Percentiles rank a stretch among this genome's conserved stretches.
These are phyloP conservation scores for Petrolisthes manimaculis DNA, from an alignment of 2,888 invertebrate genomes.

Conservation along the genomic window DNA sequence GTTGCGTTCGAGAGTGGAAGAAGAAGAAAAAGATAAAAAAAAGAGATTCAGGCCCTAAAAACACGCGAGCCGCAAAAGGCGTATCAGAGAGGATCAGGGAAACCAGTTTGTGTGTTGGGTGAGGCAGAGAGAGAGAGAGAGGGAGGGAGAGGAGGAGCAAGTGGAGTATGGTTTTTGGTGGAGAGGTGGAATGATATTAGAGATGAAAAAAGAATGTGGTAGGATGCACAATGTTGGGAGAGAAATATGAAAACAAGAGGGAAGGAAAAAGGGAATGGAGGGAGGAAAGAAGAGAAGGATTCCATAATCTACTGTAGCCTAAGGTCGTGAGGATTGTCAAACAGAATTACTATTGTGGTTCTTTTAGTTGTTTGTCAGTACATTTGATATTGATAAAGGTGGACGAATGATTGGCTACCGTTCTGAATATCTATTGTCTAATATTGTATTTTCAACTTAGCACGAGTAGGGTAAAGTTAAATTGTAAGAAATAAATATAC, in stretches of 20 bases:
- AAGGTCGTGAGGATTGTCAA: too few relatives aligned
- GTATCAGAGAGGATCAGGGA: constrained; percentile 4
- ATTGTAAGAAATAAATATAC: too few relatives aligned
- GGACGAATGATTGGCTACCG: too few relatives aligned
- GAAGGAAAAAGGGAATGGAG: neutral
- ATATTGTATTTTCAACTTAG: too few relatives aligned
- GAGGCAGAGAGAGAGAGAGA: neutral
- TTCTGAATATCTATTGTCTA: too few relatives aligned
- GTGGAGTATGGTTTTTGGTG: neutral
- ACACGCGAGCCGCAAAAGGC: constrained; percentile 23
- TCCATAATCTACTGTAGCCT: neutral
- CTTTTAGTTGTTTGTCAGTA: too few relatives aligned
- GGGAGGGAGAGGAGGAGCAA: neutral
- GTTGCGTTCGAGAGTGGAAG: neutral
- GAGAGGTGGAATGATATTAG: too few relatives aligned
- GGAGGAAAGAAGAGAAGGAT: neutral
- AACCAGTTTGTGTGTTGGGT: constrained; percentile 12
- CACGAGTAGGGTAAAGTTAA: too few relatives aligned
- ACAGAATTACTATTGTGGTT: too few relatives aligned
- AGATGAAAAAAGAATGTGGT: neutral
- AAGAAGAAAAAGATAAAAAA: neutral
- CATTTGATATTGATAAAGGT: too few relatives aligned
- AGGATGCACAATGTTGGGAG: neutral
- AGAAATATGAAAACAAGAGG: neutral
- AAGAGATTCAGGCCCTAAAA: constrained; percentile 10